phyloP scores from a whole-genome alignment of 1,140 invertebrate genomes.

The Mycetomoellerius zeteki region DNA sequence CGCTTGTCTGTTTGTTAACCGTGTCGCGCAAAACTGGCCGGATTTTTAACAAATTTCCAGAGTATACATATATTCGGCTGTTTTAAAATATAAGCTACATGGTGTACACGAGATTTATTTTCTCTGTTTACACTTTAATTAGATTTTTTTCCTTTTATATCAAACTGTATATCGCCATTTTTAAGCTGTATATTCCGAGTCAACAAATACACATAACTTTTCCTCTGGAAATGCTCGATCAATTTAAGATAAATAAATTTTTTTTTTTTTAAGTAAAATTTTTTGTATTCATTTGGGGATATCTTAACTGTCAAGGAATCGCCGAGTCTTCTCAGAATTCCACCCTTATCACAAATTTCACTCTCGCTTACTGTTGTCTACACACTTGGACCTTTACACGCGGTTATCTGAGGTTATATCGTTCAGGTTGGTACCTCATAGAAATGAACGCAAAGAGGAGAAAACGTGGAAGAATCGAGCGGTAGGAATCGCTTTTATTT shows the following conservation, averaged over 20 bases:
- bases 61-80: slow-evolving; percentile 15
- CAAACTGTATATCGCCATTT: neutral
- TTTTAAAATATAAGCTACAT: slow-evolving; percentile 38
- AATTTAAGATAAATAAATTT: neutral
- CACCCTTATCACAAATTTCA: slow-evolving; percentile 30
- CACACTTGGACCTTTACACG: slow-evolving; percentile 7
- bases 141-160: neutral
- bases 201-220: slow-evolving; percentile 30
- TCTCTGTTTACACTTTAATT: slow-evolving; percentile 45
- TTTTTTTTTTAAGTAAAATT: neutral
- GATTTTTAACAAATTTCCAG: slow-evolving; percentile 47
- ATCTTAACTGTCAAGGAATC: neutral
- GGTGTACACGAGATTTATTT: slow-evolving; percentile 28
- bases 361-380: neutral
- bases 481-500: slow-evolving; percentile 55
- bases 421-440: slow-evolving; percentile 17
- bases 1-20: slow-evolving; percentile 53
- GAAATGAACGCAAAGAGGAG: slow-evolving; percentile 21
- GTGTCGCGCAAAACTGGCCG: slow-evolving; percentile 17
- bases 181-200: neutral
- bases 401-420: slow-evolving; percentile 29
- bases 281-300: neutral
- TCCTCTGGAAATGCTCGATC: neutral
- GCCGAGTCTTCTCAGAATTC: slow-evolving; percentile 21
- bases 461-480: neutral